Evolutionary conservation across 2,888 invertebrate species (phyloP).

Genomic region (Cryptocephalus moraei): DNA sequence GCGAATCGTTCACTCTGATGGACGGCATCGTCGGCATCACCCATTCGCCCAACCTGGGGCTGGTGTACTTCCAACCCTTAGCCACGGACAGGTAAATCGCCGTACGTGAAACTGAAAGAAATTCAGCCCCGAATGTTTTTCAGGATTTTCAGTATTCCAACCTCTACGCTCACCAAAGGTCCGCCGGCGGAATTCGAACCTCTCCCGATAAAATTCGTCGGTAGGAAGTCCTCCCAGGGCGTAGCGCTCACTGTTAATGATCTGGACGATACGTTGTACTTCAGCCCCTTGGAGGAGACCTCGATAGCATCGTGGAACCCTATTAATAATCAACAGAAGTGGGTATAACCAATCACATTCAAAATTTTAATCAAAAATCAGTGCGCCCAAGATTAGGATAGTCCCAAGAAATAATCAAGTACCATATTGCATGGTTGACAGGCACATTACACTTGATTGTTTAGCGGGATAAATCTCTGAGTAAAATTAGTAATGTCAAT

Average conservation of each 20-base stretch:
- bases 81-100: conserved; percentile 54
- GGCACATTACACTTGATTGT: too few species aligned
- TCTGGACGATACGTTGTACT: conserved; percentile 61
- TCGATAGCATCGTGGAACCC: conserved; percentile 76
- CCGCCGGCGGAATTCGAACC: conserved; percentile 60
- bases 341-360: conserved; percentile 14
- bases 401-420: too few species aligned
- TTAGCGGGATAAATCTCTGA: too few species aligned
- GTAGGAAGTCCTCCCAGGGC: conserved; percentile 77
- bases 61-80: conserved; percentile 61
- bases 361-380: too few species aligned
- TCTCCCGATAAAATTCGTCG: conserved; percentile 66
- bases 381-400: too few species aligned
- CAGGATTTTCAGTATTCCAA: conserved; percentile 68
- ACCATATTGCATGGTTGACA: too few species aligned
- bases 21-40: conserved; percentile 65
- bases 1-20: conserved; percentile 57
- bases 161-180: conserved; percentile 60
- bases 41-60: conserved; percentile 52
- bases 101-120: background rate
- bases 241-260: conserved; percentile 63
- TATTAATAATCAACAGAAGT: conserved; percentile 60
- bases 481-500: too few species aligned
- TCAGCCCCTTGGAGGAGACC: conserved; percentile 71
- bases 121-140: conserved; percentile 12